These are phyloP conservation scores for Anguilla marmorata DNA, from an alignment of 2,797 vertebrate species.

Conservation along the genomic window DNA sequence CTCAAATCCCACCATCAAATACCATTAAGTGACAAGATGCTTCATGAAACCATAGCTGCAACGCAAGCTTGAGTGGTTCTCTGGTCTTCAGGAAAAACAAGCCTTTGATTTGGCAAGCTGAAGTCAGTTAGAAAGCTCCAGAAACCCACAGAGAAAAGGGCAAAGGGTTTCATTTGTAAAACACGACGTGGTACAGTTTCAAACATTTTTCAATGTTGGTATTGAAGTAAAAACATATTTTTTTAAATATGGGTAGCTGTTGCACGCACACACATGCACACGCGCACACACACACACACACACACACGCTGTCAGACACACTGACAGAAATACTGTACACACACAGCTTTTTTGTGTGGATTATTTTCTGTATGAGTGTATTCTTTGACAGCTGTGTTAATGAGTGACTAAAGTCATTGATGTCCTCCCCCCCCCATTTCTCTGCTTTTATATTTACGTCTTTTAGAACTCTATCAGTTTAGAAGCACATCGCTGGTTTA, in stretches of 20 bases:
- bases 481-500: slow-evolving; percentile 39
- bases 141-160: slow-evolving; percentile 53
- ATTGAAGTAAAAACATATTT: slow-evolving; percentile 10
- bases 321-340: no score
- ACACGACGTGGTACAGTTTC: slow-evolving; percentile 29
- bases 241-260: no score
- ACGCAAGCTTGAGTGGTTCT: slow-evolving; percentile 51
- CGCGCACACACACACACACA: no score
- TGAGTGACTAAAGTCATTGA: background rate
- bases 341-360: background rate
- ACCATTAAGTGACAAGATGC: slow-evolving; percentile 33
- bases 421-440: background rate
- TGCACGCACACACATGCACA: no score
- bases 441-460: background rate
- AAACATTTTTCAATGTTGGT: slow-evolving; percentile 32
- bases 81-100: slow-evolving; percentile 39
- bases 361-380: background rate
- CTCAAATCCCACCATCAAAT: slow-evolving; percentile 35
- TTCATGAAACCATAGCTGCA: slow-evolving; percentile 50
- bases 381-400: background rate
- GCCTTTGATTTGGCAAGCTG: slow-evolving; percentile 47
- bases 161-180: slow-evolving; percentile 53
- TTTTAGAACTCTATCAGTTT: background rate
- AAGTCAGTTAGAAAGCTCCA: slow-evolving; percentile 53
- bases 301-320: no score